Percentiles rank a stretch among this genome's conserved stretches.
These are phyloP conservation scores for Microdon myrmicae DNA, from an alignment of 2,888 invertebrate species.

Conservation along the genomic window DNA sequence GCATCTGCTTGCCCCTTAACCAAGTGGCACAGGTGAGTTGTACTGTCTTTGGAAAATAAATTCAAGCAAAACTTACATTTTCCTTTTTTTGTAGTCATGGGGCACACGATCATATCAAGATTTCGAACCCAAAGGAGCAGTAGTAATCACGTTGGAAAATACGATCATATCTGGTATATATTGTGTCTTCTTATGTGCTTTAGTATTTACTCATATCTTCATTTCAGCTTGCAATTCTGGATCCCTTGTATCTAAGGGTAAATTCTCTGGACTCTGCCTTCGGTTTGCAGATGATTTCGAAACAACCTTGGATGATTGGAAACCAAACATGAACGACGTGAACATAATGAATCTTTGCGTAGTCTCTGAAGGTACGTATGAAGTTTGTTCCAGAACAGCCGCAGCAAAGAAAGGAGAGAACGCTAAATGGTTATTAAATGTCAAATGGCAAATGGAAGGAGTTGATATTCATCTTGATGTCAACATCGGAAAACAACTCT, in stretches of 20 bases:
- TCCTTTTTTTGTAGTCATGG: slow-evolving; percentile 69
- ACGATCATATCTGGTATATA: slow-evolving; percentile 79
- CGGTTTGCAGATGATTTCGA: slow-evolving; percentile 98
- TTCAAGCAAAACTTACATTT: background rate
- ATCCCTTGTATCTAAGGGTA: slow-evolving; percentile 93
- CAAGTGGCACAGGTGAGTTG: slow-evolving; percentile 75
- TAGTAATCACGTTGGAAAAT: slow-evolving; percentile 94
- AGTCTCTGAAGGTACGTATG: slow-evolving; percentile 99
- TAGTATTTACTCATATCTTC: background rate
- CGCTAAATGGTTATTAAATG: slow-evolving; percentile 98
- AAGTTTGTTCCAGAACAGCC: slow-evolving; percentile 84
- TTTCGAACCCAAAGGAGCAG: slow-evolving; percentile 85
- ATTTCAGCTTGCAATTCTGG: slow-evolving; percentile 88
- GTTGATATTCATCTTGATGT: slow-evolving; percentile 96
- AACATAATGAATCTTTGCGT: slow-evolving; percentile 91
- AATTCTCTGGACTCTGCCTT: slow-evolving; percentile 89
- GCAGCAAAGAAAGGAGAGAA: slow-evolving; percentile 88
- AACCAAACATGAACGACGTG: slow-evolving; percentile 84
- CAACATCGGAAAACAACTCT: slow-evolving; percentile 94
- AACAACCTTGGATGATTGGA: slow-evolving; percentile 96
- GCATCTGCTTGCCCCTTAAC: slow-evolving; percentile 92
- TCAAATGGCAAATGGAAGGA: slow-evolving; percentile 99
- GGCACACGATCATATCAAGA: slow-evolving; percentile 76
- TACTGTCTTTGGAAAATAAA: background rate
- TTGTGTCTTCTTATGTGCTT: slow-evolving; percentile 30